Base-by-base conservation (phyloP, 2,888 invertebrate genomes). In the Meloe dianella region DNA sequence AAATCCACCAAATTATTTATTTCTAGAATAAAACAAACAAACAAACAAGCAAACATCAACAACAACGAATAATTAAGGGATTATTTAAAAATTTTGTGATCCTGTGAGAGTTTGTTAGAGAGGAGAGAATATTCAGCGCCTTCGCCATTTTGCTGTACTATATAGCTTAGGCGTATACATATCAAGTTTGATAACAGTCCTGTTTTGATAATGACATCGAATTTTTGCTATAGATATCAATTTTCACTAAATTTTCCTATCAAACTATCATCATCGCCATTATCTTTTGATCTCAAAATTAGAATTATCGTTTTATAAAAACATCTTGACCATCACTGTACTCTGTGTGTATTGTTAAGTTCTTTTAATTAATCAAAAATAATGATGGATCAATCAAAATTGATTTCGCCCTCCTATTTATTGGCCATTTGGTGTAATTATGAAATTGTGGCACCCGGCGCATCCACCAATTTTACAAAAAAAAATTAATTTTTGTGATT, bases 101-200 rank as follows among this genome's bases (percentile, higher is more conserved):
- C 9, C 20, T 17, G 9, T 47, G 47, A 22, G 47, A 47, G 10
- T 20, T 17, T 47, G 20, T 47, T 47, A 47, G n/a, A 47, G 20
- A 20, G 20, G 47, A 17, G 51, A 57, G 38, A 27, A 9, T 30
- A 60, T 60, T 69, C 66, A 57, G 70, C 66, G 65, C 64, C 68
- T 74, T 74, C 81, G 81, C 81, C 81, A 81, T 81, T 81, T 81
- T 81, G 81, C 74, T 68, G 73, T 74, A 71, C 71, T 69, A 70
- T n/a, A n/a, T 17, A 51, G 38, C 77, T 77, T 79, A 80, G 81
- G 81, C 81, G 81, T 81, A 79, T 79, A 79, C 79, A 75, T 73
- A 73, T 72, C 71, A 67, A 71, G 74, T 72, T 76, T 47, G 71
- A 72, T 69, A 70, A 69, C 68, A 65, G 68, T 66, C 70, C 47